Evolutionary conservation across 1,140 invertebrate genomes (phyloP).

Genomic region (Eupristina koningsbergeri): DNA sequence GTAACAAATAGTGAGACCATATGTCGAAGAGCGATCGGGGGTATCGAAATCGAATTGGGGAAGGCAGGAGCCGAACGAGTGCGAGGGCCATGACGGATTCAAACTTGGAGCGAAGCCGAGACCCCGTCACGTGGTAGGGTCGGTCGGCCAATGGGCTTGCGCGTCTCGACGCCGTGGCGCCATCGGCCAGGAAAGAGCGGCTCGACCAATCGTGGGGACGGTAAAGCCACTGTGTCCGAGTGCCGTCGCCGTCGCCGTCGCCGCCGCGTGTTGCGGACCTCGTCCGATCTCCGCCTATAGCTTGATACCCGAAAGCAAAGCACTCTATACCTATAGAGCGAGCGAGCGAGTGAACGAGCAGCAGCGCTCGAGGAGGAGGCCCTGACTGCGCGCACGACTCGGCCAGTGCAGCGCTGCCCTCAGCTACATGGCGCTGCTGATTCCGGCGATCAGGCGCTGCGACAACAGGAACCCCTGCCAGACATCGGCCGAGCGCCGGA

Average conservation of each 20-base stretch:
- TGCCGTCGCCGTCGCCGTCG: not conserved
- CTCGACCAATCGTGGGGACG: not conserved
- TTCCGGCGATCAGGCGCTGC: not conserved
- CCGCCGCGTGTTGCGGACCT: slow-evolving; percentile 29
- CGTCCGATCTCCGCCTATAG: not conserved
- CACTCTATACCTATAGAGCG: slow-evolving; percentile 2
- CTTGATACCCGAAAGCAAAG: slow-evolving; percentile 36
- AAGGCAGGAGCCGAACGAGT: too few relatives aligned
- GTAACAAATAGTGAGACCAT: too few relatives aligned
- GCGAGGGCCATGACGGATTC: slow-evolving; percentile 5
- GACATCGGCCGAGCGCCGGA: not conserved
- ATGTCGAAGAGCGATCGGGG: too few relatives aligned
- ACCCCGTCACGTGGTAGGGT: slow-evolving; percentile 27
- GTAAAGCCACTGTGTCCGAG: slow-evolving; percentile 5
- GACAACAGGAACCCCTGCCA: not conserved
- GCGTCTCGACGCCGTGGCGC: slow-evolving; percentile 40
- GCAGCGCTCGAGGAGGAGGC: not conserved
- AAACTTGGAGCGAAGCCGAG: not conserved
- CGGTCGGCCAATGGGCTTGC: slow-evolving; percentile 39
- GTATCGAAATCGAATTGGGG: too few relatives aligned
- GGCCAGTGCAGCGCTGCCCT: slow-evolving; percentile 15
- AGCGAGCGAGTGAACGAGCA: too few relatives aligned
- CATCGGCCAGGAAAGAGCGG: not conserved
- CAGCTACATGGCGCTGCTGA: slow-evolving; percentile 36
- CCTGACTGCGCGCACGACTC: not conserved